Percentiles rank a stretch among this genome's conserved stretches.
These are phyloP conservation scores for Nysson spinosus DNA, from an alignment of 2,888 invertebrate species.

Conservation along the genomic window DNA sequence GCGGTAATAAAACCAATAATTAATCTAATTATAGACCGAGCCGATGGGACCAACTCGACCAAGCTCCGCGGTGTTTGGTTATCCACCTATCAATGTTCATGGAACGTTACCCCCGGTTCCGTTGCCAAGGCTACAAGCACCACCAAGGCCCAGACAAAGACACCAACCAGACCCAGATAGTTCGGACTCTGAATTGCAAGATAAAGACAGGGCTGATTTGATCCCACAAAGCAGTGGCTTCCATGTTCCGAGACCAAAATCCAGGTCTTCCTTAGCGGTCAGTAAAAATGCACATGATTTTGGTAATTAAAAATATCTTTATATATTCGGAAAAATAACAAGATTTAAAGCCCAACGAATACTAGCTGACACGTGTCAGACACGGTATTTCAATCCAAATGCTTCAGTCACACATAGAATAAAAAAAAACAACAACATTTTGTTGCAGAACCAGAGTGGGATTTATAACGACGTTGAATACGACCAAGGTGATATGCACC, in stretches of 20 bases:
- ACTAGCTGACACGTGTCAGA: too few relatives aligned
- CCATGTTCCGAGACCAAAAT: constrained; percentile 90
- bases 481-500: constrained; percentile 82
- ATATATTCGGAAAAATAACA: too few relatives aligned
- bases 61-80: constrained; percentile 90
- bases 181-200: constrained; percentile 76
- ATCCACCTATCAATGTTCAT: constrained; percentile 81
- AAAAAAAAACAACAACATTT: too few relatives aligned
- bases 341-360: too few relatives aligned
- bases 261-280: constrained; percentile 85
- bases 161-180: constrained; percentile 73
- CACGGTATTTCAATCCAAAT: too few relatives aligned
- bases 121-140: constrained; percentile 81
- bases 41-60: constrained; percentile 86
- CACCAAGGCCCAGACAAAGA: constrained; percentile 68
- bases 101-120: constrained; percentile 85
- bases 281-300: constrained; percentile 58
- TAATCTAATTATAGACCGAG: constrained; percentile 83
- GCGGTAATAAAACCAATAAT: too few relatives aligned
- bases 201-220: constrained; percentile 87
- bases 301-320: not conserved
- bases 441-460: constrained; percentile 89
- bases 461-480: constrained; percentile 95
- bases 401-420: too few relatives aligned
- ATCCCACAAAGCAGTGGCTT: constrained; percentile 82